Percentiles rank a stretch among this genome's conserved stretches.
phyloP scores from a whole-genome alignment of 2,888 invertebrate species.

The Agriopis leucophaearia region DNA sequence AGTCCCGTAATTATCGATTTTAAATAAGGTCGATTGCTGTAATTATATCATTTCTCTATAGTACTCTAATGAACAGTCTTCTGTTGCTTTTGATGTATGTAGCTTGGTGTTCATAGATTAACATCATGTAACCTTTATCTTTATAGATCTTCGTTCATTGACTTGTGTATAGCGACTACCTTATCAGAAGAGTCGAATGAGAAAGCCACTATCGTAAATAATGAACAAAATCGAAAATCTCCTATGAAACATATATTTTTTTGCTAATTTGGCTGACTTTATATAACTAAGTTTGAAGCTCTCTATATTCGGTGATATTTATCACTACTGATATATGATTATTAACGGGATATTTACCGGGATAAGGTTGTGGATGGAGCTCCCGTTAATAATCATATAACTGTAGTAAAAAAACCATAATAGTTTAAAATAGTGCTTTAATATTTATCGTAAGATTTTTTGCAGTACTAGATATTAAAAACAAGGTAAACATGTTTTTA shows the following conservation, averaged over 20 bases:
- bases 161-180: neutral
- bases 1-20: slow-evolving; percentile 41
- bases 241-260: neutral
- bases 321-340: no score
- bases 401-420: no score
- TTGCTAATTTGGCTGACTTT: neutral
- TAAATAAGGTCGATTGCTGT: slow-evolving; percentile 19
- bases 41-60: slow-evolving; percentile 29
- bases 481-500: no score
- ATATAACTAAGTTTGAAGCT: no score
- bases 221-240: neutral
- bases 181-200: slow-evolving; percentile 1
- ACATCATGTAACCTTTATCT: slow-evolving; percentile 22
- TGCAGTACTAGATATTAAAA: no score
- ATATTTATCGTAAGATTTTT: no score
- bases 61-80: slow-evolving; percentile 28
- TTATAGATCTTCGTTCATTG: slow-evolving; percentile 25
- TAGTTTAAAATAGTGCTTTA: no score
- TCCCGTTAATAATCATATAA: no score
- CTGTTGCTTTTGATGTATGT: slow-evolving; percentile 25
- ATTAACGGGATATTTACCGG: no score
- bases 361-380: no score
- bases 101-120: slow-evolving; percentile 18
- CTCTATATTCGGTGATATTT: no score
- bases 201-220: neutral